A percentile compares a stretch with the other conserved stretches of the same genome.
These are phyloP conservation scores for Drosophila sulfurigaster DNA, from an alignment of 1,140 invertebrate species.

Conservation along the genomic window DNA sequence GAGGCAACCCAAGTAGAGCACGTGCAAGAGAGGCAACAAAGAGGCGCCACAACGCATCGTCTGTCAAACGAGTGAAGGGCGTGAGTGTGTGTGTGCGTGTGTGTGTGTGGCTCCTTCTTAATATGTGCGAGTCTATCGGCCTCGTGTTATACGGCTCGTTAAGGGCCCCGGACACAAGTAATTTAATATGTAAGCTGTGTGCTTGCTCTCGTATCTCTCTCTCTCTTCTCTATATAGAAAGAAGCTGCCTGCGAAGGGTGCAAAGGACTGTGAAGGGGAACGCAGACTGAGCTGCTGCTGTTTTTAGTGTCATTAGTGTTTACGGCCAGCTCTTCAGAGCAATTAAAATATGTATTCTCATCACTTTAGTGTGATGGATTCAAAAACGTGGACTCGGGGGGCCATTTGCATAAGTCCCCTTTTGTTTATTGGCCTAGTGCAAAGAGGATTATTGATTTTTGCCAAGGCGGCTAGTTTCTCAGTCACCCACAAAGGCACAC, in stretches of 20 bases:
- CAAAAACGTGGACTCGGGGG: slow-evolving; percentile 14
- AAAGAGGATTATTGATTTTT: slow-evolving; percentile 78
- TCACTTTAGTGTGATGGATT: slow-evolving; percentile 31
- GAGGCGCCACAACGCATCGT: slow-evolving; percentile 13
- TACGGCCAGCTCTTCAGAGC: slow-evolving; percentile 46
- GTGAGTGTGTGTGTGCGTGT: background rate
- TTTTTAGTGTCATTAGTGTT: slow-evolving; percentile 56
- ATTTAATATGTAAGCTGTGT: slow-evolving; percentile 71
- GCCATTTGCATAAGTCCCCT: slow-evolving; percentile 57
- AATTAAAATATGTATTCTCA: slow-evolving; percentile 73
- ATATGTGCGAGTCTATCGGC: slow-evolving; percentile 52
- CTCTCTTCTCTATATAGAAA: background rate
- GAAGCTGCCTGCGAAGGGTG: slow-evolving; percentile 1
- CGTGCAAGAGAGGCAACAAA: background rate
- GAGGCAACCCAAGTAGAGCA: slow-evolving; percentile 19
- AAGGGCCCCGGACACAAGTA: slow-evolving; percentile 48
- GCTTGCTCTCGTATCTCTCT: background rate
- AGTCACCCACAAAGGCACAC: slow-evolving; percentile 8
- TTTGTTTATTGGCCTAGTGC: slow-evolving; percentile 59
- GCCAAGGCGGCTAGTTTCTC: slow-evolving; percentile 30
- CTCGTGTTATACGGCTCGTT: slow-evolving; percentile 54
- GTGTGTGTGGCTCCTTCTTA: slow-evolving; percentile 1
- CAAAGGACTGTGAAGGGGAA: background rate
- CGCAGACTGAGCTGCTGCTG: background rate
- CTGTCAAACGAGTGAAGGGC: slow-evolving; percentile 25